phyloP scores from a whole-genome alignment of 2,113 vertebrate species.

The Rhizomys pruinosus region DNA sequence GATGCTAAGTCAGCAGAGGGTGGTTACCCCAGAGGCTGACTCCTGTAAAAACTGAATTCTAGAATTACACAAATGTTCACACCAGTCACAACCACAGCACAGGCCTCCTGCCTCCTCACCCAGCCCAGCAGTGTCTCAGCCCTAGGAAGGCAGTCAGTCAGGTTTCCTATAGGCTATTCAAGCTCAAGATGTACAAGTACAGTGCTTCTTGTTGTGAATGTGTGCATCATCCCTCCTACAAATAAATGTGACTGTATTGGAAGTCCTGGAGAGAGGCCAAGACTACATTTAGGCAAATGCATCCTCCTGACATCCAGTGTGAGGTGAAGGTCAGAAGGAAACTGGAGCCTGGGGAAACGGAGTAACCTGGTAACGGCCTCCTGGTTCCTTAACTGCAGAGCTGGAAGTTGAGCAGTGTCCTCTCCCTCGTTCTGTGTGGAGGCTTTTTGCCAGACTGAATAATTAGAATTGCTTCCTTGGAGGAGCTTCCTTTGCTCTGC shows the following conservation, averaged over 20 bases:
- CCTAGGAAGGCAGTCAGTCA: too few species aligned
- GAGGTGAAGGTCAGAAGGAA: neutral
- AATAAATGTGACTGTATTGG: neutral
- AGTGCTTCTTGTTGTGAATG: neutral
- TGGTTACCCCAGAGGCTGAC: neutral
- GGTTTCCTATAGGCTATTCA: neutral
- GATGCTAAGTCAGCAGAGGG: neutral
- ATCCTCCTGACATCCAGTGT: neutral
- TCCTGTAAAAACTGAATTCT: neutral
- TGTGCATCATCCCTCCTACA: neutral
- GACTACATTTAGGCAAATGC: neutral
- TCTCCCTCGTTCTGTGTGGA: neutral
- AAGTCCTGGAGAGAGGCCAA: neutral
- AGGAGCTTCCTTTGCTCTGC: neutral
- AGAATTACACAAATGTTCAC: neutral
- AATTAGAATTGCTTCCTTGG: neutral
- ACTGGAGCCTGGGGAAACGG: neutral
- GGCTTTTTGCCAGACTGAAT: neutral
- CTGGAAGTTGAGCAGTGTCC: neutral
- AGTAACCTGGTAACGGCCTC: neutral
- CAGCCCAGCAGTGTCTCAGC: too few species aligned
- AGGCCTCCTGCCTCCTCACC: neutral
- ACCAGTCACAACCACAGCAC: neutral
- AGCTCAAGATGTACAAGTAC: neutral
- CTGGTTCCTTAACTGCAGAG: neutral